Percentiles rank a stretch among this genome's conserved stretches.
These are phyloP conservation scores for Gymnocephalus cernua DNA, from an alignment of 2,113 vertebrate genomes.

Conservation along the genomic window DNA sequence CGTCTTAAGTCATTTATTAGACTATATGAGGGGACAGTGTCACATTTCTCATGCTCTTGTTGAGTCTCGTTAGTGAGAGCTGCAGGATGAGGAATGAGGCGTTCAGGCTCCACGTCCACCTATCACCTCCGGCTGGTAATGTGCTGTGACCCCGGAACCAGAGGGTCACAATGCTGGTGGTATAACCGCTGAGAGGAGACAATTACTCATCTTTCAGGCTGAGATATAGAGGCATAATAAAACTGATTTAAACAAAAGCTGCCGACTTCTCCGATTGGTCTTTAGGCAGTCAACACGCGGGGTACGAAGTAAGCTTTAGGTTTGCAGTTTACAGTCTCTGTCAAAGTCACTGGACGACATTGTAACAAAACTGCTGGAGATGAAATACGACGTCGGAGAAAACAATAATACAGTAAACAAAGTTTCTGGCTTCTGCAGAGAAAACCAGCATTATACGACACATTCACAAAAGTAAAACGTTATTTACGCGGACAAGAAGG, in stretches of 20 bases:
- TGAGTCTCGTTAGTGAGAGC: slow-evolving; percentile 43
- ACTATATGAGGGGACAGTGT: slow-evolving; percentile 44
- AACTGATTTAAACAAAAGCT: not conserved
- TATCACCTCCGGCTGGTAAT: slow-evolving; percentile 22
- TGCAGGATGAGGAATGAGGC: slow-evolving; percentile 23
- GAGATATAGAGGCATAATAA: not conserved
- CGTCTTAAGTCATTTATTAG: slow-evolving; percentile 47
- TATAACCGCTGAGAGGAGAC: slow-evolving; percentile 28
- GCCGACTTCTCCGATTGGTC: fast-evolving
- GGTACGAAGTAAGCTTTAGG: not conserved
- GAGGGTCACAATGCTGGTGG: not conserved
- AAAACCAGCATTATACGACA: not conserved
- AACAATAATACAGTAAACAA: not conserved
- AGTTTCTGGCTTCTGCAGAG: not conserved
- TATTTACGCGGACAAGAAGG: fast-evolving
- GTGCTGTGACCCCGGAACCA: slow-evolving; percentile 39
- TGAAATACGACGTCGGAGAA: not conserved
- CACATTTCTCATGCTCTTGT: slow-evolving; percentile 55
- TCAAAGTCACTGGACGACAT: not conserved
- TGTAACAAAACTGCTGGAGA: not conserved
- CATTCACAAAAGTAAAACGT: not conserved
- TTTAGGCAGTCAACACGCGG: not conserved
- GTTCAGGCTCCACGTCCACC: slow-evolving; percentile 9
- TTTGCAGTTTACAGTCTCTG: no score
- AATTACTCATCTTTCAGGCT: not conserved